Evolutionary conservation across 2,113 vertebrate species (phyloP), one percentile per base, ranked within the genome.

Genomic region (Bos javanicus): DNA sequence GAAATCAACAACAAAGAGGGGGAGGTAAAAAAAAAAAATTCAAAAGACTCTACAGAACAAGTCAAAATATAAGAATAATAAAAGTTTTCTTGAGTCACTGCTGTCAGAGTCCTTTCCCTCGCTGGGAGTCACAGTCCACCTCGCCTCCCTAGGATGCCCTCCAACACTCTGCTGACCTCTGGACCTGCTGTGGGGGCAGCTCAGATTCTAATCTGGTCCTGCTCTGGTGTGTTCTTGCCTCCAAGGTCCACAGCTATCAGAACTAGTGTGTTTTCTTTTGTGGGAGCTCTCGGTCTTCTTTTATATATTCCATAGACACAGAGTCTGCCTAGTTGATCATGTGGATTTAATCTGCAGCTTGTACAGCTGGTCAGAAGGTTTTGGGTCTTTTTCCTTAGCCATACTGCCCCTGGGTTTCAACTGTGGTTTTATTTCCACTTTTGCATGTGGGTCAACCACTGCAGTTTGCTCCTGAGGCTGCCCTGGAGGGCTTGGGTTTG

Each of bases 171-270:
- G 16, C 16, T 67, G 62, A n/a, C n/a, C 33, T 67, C 62, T n/a
- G 62, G 30, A 64, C 62, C 62, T 64, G 62, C 62, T n/a, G 3
- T 64, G 62, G 30, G 30, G 15, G 7, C 62, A 17, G 15, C 62
- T 64, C 30, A 64, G 30, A 17, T 64, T 64, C 30, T 64, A n/a
- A 64, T 64, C 62, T 17, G 30, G 62, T 64, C 62, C 30, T n/a
- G 0, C 33, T 10, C 33, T 0, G 0, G 0, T 67, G 17, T 21
- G 64, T 9, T 36, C 33, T 21, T 67, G 64, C 33, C 0, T 21
- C 33, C 64, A 36, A 5, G 11, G 33, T 67, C 64, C 64, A 9
- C 33, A 67, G 33, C 7, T 67, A 67, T 36, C 8, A 67, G 16
- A 67, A 21, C 33, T 21, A 19, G 4, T 19, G 33, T 0, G 4